Conservation (phyloP, 2,888 invertebrate genomes). For the Osmoderma eremita region DNA sequence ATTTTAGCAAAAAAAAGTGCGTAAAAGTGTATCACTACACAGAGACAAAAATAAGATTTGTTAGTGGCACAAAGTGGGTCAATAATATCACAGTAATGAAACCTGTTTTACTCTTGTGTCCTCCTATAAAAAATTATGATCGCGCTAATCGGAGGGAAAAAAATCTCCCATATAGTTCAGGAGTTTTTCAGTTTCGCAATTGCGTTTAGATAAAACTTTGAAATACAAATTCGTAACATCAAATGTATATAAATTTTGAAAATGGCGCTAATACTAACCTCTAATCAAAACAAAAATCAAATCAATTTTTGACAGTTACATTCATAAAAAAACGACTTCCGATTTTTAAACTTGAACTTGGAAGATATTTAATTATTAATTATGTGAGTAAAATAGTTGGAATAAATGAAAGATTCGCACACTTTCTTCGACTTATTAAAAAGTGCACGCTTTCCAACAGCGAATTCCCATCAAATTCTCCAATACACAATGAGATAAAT, state of each 20-base stretch:
- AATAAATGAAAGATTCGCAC: conserved; percentile 24
- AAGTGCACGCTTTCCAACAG: conserved; percentile 9
- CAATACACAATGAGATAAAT: conserved; percentile 2
- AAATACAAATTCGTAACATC: too few species aligned
- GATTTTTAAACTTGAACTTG: conserved; percentile 35
- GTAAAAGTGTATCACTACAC: conserved; percentile 17
- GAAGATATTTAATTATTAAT: too few species aligned
- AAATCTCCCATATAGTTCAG: neutral
- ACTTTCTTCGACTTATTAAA: conserved; percentile 27
- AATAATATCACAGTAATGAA: conserved; percentile 20
- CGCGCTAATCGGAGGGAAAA: conserved; percentile 10
- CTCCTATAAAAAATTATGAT: conserved; percentile 8
- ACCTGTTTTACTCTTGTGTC: conserved; percentile 25
- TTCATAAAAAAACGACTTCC: too few species aligned
- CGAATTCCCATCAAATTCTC: conserved; percentile 2
- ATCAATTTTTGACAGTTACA: neutral
- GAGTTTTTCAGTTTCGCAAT: too few species aligned
- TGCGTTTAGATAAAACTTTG: too few species aligned
- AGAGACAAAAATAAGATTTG: too few species aligned
- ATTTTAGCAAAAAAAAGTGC: conserved; percentile 1
- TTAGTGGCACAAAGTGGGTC: conserved; percentile 17
- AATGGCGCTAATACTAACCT: too few species aligned
- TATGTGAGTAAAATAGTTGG: neutral
- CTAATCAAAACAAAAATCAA: too few species aligned
- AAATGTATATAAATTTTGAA: too few species aligned